Base-by-base conservation (phyloP, 2,113 vertebrate genomes). In the Xyliphius kryptos region DNA sequence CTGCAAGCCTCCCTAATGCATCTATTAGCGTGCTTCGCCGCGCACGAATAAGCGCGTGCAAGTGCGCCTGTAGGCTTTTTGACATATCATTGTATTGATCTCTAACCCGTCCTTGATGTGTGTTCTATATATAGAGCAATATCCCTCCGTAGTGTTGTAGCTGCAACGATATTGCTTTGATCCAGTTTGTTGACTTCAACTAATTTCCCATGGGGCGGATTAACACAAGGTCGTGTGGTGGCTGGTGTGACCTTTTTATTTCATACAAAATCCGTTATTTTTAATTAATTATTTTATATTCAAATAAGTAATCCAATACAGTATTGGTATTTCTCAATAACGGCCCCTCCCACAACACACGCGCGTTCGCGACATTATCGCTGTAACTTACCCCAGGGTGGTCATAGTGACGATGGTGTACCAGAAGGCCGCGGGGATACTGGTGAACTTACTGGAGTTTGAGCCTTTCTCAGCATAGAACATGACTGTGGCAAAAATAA, bases 321-420 rank as follows among this genome's bases (percentile, higher is more conserved):
- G 7, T 15, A 4, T 11, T 43, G 6, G 19, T 12, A 7, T 44
- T 63, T 10, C 20, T 11, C 11, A 20, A 13, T 4, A 22, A 8
- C 41, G 14, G n/a, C 17, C 15, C 8, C 11, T 3, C 15, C 62
- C n/a, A n/a, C n/a, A n/a, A 20, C 41, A 56, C 5, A 17, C 51
- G 11, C 40, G 2, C 62, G 9, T 9, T 12, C 49, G 17, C 48
- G 22, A 12, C 3, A 9, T 40, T 13, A 58, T 15, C 51, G 51
- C 52, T 43, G 64, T 67, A 67, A 92, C 95, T 85, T 88, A 98
- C 96, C 96, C 96, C 54, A 98, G 83, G 1, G 95, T 98, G 36
- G 96, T 98, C 96, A 98, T 98, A 86, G 96, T 98, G 83, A 98
- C 96, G 10, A 98, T 97, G 84, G 96, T 98, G 84, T 98, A 98